Conservation (phyloP, 2,888 invertebrate genomes). For the Rosalia funebris region DNA sequence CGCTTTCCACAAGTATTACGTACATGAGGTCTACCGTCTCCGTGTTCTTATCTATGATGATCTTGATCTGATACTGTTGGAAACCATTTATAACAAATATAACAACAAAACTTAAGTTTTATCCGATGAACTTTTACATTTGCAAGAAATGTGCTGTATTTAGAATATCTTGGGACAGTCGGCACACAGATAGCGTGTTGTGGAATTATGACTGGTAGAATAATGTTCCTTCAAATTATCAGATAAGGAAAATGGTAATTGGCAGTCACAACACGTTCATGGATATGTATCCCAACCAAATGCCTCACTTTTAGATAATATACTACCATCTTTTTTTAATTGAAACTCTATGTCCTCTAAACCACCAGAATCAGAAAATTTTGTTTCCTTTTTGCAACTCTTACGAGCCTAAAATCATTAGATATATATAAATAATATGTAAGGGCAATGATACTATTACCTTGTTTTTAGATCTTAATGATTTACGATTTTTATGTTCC, state of each 20-base stretch:
- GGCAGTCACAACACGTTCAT: conserved; percentile 68
- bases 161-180: conserved; percentile 73
- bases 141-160: conserved; percentile 72
- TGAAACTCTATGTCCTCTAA: conserved; percentile 50
- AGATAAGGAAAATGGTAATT: conserved; percentile 63
- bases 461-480: conserved; percentile 32
- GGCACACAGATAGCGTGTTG: conserved; percentile 72
- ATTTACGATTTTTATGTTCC: conserved; percentile 32
- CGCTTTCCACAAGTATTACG: conserved; percentile 69
- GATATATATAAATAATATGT: not conserved
- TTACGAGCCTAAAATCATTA: conserved; percentile 34
- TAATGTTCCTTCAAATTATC: conserved; percentile 71
- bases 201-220: conserved; percentile 71
- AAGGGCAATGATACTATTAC: conserved; percentile 20
- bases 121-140: conserved; percentile 73
- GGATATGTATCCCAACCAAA: conserved; percentile 65
- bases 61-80: conserved; percentile 61
- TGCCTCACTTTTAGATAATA: conserved; percentile 52
- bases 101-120: conserved; percentile 68
- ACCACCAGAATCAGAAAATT: conserved; percentile 31
- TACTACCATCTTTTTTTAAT: conserved; percentile 58
- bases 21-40: conserved; percentile 65
- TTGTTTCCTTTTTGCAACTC: conserved; percentile 32
- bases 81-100: conserved; percentile 69
- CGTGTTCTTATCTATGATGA: conserved; percentile 66